Base-by-base conservation (phyloP, 2,797 vertebrate genomes). In the Manis javanica region DNA sequence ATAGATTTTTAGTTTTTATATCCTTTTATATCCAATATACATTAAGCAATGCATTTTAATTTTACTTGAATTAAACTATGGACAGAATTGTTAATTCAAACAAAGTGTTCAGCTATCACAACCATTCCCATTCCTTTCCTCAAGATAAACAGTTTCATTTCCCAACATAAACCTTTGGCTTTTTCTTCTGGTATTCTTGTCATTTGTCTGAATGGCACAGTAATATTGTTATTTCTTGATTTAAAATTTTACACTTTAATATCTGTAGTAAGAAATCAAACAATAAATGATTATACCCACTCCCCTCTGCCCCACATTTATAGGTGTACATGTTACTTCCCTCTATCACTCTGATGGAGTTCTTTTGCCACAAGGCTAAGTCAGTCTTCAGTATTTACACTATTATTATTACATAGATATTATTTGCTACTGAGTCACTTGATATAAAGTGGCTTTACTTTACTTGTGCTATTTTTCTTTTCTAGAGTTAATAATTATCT, bases 21-120 rank as follows among this genome's bases (percentile, higher is more conserved):
- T 78, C 46, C n/a, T 24, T 89, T 46, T 46, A 46, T 11, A 46
- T 89, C 49, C 84, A 39, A 19, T 8, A n/a, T 39, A 78, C 14
- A 29, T 49, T 79, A 78, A 77, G 37, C 37, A 18, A 39, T 31
- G 11, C 24, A 37, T 39, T n/a, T 72, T 78, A 57, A 49, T 39
- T 95, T 77, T 90, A 84, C 72, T 85, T 84, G 46, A 77, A 78
- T 89, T 63, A 77, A 93, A 72, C 37, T 63, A 71, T 39, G 26
- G 53, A 68, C 11, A 69, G 31, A 71, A 14, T 14, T 53, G 55
- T 77, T 69, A 69, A 55, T 31, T 26, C 26, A 84, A 83, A 83
- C 42, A 29, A 39, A 31, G 23, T 55, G 8, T 34, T 92, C 34
- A 46, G 24, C 1, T 46, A 29, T 55, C 46, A 78, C 1, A 66